phyloP scores from a whole-genome alignment of 2,888 invertebrate genomes.

The Brachycybe producta region DNA sequence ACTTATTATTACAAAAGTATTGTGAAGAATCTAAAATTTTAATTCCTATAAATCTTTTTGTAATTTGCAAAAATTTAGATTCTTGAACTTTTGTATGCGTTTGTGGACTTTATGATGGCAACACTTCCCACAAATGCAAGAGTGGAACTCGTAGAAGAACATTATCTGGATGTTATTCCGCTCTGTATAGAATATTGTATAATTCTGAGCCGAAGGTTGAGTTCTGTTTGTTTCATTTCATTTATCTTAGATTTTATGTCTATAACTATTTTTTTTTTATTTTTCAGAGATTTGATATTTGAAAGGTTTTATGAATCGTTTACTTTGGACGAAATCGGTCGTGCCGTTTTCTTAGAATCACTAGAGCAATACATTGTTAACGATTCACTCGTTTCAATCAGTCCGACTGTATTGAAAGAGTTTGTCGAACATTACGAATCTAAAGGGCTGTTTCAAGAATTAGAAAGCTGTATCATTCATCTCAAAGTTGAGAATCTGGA shows the following conservation, averaged over 20 bases:
- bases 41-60: background rate
- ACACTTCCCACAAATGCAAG: conserved; percentile 7
- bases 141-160: conserved; percentile 12
- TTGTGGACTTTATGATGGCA: conserved; percentile 30
- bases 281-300: conserved; percentile 44
- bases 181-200: conserved; percentile 16
- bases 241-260: conserved; percentile 1
- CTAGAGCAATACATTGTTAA: conserved; percentile 56
- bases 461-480: conserved; percentile 37
- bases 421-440: conserved; percentile 54
- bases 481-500: conserved; percentile 18
- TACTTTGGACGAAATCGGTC: conserved; percentile 45
- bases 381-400: conserved; percentile 46
- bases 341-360: conserved; percentile 51
- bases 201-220: conserved; percentile 7
- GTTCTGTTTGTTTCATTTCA: background rate
- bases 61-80: conserved; percentile 25
- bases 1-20: background rate
- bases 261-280: conserved; percentile 28
- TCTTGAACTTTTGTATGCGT: conserved; percentile 32
- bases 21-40: background rate
- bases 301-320: conserved; percentile 50
- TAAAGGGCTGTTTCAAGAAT: conserved; percentile 42
- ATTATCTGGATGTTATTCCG: conserved; percentile 14
- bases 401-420: conserved; percentile 57